These are phyloP conservation scores for Drosophila tropicalis DNA, from an alignment of 1,140 invertebrate genomes.

Conservation along the genomic window DNA sequence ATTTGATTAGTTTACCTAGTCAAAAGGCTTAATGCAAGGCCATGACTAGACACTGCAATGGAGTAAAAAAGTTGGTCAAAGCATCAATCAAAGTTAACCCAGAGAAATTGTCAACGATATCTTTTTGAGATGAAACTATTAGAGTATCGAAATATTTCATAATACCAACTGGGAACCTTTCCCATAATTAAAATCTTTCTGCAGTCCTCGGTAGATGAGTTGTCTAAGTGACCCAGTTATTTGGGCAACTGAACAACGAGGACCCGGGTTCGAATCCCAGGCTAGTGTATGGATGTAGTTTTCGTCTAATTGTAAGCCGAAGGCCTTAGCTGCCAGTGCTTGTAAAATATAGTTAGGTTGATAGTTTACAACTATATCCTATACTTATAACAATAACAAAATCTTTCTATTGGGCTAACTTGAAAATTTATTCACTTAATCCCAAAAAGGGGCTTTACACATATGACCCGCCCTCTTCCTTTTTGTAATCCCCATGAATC, in stretches of 20 bases:
- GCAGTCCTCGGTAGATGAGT: too few species aligned
- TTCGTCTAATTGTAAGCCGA: too few species aligned
- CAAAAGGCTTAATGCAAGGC: background rate
- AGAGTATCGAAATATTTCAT: background rate
- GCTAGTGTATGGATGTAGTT: too few species aligned
- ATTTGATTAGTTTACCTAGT: slow-evolving; percentile 11
- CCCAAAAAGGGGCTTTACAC: background rate
- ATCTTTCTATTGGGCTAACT: too few species aligned
- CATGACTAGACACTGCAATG: background rate
- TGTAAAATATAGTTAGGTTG: too few species aligned
- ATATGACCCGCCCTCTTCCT: background rate
- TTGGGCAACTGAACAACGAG: too few species aligned
- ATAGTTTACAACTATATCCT: too few species aligned
- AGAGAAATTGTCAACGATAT: background rate
- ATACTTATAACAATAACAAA: too few species aligned
- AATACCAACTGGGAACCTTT: background rate
- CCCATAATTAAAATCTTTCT: background rate
- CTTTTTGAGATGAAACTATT: background rate
- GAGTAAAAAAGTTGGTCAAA: background rate
- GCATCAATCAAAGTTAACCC: background rate
- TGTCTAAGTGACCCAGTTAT: too few species aligned
- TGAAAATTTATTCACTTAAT: background rate
- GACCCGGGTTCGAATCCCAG: too few species aligned
- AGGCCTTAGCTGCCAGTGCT: too few species aligned
- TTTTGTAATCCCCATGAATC: slow-evolving; percentile 10